These are phyloP conservation scores for Agonopterix heracliana DNA, from an alignment of 2,888 invertebrate species.

Conservation along the genomic window DNA sequence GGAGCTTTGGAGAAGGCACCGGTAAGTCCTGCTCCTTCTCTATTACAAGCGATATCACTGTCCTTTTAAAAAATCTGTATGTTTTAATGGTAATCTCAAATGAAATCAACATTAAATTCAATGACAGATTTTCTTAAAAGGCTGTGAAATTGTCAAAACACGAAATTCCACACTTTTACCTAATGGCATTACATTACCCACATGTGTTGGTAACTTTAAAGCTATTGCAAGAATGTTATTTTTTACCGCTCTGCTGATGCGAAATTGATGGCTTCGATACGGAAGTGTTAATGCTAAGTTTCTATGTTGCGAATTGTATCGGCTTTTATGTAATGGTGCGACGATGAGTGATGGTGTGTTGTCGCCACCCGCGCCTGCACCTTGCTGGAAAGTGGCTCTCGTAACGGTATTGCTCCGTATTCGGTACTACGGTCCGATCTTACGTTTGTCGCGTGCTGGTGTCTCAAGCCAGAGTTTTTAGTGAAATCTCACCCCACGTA, in stretches of 20 bases:
- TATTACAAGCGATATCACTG: neutral
- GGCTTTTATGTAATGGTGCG: slow-evolving; percentile 17
- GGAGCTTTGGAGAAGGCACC: slow-evolving; percentile 94
- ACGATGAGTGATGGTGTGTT: neutral
- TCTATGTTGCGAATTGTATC: slow-evolving; percentile 15
- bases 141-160: too few relatives aligned
- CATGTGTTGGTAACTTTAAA: neutral
- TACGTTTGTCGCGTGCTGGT: neutral
- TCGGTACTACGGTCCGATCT: too few relatives aligned
- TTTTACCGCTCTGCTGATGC: slow-evolving; percentile 21
- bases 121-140: too few relatives aligned
- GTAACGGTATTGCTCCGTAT: slow-evolving; percentile 4
- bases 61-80: too few relatives aligned
- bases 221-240: neutral
- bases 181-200: too few relatives aligned
- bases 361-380: neutral
- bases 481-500: too few relatives aligned
- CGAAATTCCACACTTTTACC: too few relatives aligned
- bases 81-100: too few relatives aligned
- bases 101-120: too few relatives aligned
- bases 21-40: slow-evolving; percentile 54
- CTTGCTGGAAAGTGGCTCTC: slow-evolving; percentile 4
- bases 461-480: neutral
- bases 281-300: slow-evolving; percentile 11
- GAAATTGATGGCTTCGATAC: slow-evolving; percentile 26